phyloP scores from a whole-genome alignment of 2,888 invertebrate genomes.

The Allolobophora icterica region DNA sequence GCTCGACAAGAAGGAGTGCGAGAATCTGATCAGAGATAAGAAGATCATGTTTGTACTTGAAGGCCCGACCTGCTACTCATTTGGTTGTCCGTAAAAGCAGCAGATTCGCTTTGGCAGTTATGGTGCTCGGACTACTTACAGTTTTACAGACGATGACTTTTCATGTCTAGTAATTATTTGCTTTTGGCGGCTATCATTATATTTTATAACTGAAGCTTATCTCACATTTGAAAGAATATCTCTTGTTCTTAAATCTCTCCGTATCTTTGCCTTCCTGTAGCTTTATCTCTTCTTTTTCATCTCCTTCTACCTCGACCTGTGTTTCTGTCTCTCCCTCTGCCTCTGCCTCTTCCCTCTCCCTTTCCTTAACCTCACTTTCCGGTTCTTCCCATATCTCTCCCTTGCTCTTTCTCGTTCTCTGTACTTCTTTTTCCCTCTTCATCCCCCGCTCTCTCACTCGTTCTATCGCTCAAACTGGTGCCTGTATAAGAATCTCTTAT shows the following conservation, averaged over 20 bases:
- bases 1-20: slow-evolving; percentile 67
- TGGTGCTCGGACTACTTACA: neutral
- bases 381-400: too few relatives aligned
- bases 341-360: too few relatives aligned
- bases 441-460: neutral
- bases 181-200: neutral
- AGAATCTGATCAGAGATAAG: slow-evolving; percentile 55
- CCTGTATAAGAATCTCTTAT: neutral
- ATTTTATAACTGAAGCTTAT: neutral
- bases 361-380: too few relatives aligned
- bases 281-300: neutral
- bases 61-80: neutral
- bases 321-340: too few relatives aligned
- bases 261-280: neutral
- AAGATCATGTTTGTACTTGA: slow-evolving; percentile 37
- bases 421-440: neutral
- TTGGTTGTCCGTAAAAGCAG: neutral
- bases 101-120: neutral
- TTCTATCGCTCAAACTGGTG: neutral
- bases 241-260: neutral
- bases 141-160: neutral
- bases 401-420: too few relatives aligned
- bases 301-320: neutral
- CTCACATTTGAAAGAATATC: neutral
- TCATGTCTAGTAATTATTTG: slow-evolving; percentile 11